Evolutionary conservation across 2,797 vertebrate species (phyloP), one percentile per base, ranked within the genome.

Genomic region (Pempheris klunzingeri): DNA sequence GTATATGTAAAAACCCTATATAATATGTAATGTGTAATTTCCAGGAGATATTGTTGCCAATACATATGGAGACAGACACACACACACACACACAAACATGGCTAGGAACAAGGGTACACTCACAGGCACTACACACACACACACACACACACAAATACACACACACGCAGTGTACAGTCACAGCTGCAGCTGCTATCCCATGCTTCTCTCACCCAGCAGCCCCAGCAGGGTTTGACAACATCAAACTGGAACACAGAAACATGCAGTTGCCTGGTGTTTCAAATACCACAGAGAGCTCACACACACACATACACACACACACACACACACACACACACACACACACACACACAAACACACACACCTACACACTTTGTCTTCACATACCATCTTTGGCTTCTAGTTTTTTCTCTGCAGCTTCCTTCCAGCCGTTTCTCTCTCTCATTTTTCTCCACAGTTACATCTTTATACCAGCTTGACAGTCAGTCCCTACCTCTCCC

Each of bases 171-270:
- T 4, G 2, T 41, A 77, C 5, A 67, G 53, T 53, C 61, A 53
- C 67, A 73, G 52, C 61, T 71, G 71, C 71, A 85, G 80, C 68
- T 82, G 80, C 64, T 69, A 32, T 69, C 61, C 50, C 60, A 67
- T 55, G 80, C 66, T 46, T 75, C 69, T 68, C 52, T 77, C 49
- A 13, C 66, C 50, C 74, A 46, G 76, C 72, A 61, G 76, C 73
- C 73, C 78, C 85, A 66, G 82, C 84, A 84, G 87, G 85, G 63
- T 84, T 78, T 88, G 71, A 87, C 81, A 83, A 79, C 80, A 73
- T 76, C 68, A 65, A 57, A 86, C 53, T 76, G 67, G 65, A 86
- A 85, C 82, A 82, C 43, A 3, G 80, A 77, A 79, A 81, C 87
- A 80, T 60, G 63, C 70, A 67, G 67, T 66, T 58, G 60, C 71